These are phyloP conservation scores for Sicus ferrugineus DNA, from an alignment of 2,888 invertebrate genomes.

Conservation along the genomic window DNA sequence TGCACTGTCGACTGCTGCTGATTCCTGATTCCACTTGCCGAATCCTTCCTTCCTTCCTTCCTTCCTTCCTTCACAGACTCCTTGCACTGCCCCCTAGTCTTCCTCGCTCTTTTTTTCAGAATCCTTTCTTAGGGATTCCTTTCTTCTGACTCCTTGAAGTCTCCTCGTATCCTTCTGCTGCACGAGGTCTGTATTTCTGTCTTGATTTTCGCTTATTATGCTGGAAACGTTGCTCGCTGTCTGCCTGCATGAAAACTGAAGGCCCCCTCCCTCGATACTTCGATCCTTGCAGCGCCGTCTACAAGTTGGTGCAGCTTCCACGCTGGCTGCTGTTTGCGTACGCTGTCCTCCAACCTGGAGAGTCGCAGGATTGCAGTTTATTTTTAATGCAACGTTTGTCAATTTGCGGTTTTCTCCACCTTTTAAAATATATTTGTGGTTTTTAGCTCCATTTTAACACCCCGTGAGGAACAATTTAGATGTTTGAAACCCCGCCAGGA, in stretches of 20 bases:
- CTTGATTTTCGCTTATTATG: conserved; percentile 40
- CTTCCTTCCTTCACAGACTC: not conserved
- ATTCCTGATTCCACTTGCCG: not conserved
- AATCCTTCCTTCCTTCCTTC: not conserved
- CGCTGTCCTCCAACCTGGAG: conserved; percentile 46
- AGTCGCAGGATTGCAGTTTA: conserved; percentile 49
- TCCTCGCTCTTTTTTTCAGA: not conserved
- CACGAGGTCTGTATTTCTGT: not conserved
- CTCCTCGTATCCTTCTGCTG: not conserved
- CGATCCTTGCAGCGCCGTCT: conserved; percentile 11
- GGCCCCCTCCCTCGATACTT: not conserved
- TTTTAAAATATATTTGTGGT: no score
- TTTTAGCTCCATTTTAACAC: no score
- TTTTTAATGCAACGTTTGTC: conserved; percentile 42
- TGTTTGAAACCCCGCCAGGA: no score
- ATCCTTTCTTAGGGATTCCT: not conserved
- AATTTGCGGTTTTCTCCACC: conserved; percentile 27
- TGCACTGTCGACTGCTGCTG: not conserved
- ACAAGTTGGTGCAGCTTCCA: conserved; percentile 31
- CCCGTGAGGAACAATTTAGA: no score
- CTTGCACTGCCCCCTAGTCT: not conserved
- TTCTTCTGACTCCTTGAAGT: not conserved
- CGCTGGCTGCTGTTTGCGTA: conserved; percentile 17
- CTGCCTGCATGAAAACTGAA: conserved; percentile 10
- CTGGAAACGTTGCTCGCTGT: conserved; percentile 40